These are phyloP conservation scores for Asteroscopus sphinx DNA, from an alignment of 2,888 invertebrate species.

Conservation along the genomic window DNA sequence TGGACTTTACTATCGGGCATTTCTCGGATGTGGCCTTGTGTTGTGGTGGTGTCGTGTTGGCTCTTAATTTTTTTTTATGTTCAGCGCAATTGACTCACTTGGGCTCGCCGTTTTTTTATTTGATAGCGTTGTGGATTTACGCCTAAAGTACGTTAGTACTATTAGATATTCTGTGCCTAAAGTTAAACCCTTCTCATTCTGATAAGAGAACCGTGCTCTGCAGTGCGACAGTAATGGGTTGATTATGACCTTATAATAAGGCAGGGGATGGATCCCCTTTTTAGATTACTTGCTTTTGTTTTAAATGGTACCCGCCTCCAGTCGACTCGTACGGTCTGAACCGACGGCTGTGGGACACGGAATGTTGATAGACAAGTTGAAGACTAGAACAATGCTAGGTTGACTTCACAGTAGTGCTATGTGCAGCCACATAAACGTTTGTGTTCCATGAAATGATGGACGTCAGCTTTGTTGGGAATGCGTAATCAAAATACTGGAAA, in stretches of 20 bases:
- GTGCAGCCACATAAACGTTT: constrained; percentile 40
- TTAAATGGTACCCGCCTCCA: constrained; percentile 55
- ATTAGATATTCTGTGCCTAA: no score
- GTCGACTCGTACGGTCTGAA: constrained; percentile 37
- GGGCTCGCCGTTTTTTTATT: no score
- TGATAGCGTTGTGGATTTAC: no score
- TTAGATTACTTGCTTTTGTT: constrained; percentile 38
- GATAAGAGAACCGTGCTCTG: no score
- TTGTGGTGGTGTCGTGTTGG: no score
- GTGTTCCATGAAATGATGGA: constrained; percentile 39
- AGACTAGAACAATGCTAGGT: constrained; percentile 71
- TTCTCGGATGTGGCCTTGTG: no score
- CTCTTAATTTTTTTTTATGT: no score
- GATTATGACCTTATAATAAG: constrained; percentile 68
- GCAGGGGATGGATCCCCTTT: constrained; percentile 44
- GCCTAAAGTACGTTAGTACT: no score
- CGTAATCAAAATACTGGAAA: constrained; percentile 12
- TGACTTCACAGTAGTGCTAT: constrained; percentile 61
- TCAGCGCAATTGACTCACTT: no score
- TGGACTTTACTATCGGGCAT: no score
- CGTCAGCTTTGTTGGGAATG: constrained; percentile 27
- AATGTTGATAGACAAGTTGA: constrained; percentile 76
- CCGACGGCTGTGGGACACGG: constrained; percentile 66
- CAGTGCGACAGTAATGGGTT: no score
- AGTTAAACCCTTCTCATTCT: no score